Base-by-base conservation (phyloP, 2,113 vertebrate species). In the Murina feae region DNA sequence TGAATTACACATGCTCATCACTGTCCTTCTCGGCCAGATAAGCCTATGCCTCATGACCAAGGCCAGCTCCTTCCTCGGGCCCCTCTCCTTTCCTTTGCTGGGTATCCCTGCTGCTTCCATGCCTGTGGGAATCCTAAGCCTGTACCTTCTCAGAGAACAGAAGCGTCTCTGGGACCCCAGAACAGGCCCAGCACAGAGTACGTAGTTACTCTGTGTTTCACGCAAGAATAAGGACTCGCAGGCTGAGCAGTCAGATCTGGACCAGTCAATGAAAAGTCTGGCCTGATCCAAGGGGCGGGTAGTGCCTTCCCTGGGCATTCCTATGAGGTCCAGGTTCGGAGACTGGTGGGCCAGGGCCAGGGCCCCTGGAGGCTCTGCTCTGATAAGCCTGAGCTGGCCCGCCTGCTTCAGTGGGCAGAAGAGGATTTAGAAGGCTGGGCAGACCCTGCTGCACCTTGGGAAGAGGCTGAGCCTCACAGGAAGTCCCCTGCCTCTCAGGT, bases 191-290 rank as follows among this genome's bases (percentile, higher is more conserved):
- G 71, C 9, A 23, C 8, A 39, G 1, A n/a, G 58, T 1, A 51
- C 51, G 51, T 2, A 4, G 14, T 13, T 4, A 9, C 25, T n/a
- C 0, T 9, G 0, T 14, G 7, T 0, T 42, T 65, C 37, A 7
- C 3, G 5, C 4, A 25, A 9, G 63, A 79, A 63, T 1, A 65
- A 35, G 4, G 47, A 49, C 18, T 25, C 8, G 0, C 2, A 7
- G 42, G 69, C 65, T 9, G 28, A 23, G 69, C 5, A 5, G 12
- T 4, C n/a, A 9, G 55, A 25, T 71, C 87, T 58, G 69, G 30
- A 28, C 51, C 55, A 66, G 23, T 8, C 17, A 9, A 4, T 3
- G 18, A 18, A 35, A 39, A 5, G 21, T 18, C 78, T 8, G 0
- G 76, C 32, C 69, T 35, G 20, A 25, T 2, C 35, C 32, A 1